Percentiles rank a stretch among this genome's conserved stretches.
Conservation (phyloP, 2,797 vertebrate genomes). For the Acanthornis magna region DNA sequence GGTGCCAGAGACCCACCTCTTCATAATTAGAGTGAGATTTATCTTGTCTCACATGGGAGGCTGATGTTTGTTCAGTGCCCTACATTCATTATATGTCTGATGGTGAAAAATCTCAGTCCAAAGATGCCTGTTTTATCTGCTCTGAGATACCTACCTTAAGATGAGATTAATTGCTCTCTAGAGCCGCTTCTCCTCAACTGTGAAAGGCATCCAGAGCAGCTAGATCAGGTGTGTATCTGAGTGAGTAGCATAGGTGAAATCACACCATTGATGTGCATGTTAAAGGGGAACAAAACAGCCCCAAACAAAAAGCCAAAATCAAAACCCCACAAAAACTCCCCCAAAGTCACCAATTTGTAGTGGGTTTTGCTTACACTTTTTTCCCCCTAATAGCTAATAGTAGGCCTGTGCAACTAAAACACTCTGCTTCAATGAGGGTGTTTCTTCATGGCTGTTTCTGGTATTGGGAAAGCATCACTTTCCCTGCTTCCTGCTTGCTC, state of each 20-base stretch:
- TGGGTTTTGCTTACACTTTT: background rate
- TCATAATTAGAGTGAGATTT: background rate
- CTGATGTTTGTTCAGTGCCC: background rate
- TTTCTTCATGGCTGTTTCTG: background rate
- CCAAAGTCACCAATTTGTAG: background rate
- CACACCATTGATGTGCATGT: background rate
- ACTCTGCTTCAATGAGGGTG: background rate
- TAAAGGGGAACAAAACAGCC: background rate
- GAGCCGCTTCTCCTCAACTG: background rate
- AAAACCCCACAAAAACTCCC: background rate
- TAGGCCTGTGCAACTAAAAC: background rate
- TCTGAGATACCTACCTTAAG: background rate
- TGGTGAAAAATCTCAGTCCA: background rate
- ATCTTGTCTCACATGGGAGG: background rate
- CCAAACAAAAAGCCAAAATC: background rate
- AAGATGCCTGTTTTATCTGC: background rate
- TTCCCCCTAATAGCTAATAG: background rate
- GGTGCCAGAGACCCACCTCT: background rate
- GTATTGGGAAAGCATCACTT: background rate
- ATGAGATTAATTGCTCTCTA: background rate
- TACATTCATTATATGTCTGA: background rate
- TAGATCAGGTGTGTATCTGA: background rate
- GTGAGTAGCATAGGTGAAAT: background rate
- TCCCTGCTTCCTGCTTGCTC: background rate
- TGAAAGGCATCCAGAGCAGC: background rate